A percentile compares a stretch with the other conserved stretches of the same genome.
Conservation (phyloP, 92 coral and sea anemone genomes). For the Epizoanthus illoricatus region DNA sequence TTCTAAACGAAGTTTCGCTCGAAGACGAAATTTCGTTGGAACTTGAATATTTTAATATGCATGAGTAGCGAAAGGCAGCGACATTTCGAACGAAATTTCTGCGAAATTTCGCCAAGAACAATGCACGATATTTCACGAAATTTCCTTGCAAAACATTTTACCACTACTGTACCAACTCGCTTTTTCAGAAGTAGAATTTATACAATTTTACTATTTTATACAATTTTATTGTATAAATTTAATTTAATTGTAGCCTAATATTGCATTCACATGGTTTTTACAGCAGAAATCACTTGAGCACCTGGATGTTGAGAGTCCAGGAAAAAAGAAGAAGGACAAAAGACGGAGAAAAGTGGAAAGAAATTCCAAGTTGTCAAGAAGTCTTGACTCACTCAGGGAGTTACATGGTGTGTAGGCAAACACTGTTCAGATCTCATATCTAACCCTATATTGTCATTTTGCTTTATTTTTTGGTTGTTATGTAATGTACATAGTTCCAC, state of each 20-base stretch:
- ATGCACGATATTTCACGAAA: too few relatives aligned
- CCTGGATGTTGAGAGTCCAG: constrained; percentile 68
- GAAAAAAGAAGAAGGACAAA: constrained; percentile 59
- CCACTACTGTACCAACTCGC: too few relatives aligned
- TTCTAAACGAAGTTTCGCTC: too few relatives aligned
- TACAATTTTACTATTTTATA: too few relatives aligned
- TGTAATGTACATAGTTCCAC: neutral
- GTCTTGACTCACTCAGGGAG: constrained; percentile 82
- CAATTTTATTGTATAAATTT: neutral
- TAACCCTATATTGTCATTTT: neutral
- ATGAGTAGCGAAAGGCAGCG: too few relatives aligned
- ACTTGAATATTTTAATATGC: too few relatives aligned
- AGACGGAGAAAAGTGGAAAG: constrained; percentile 76
- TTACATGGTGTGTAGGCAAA: constrained; percentile 56
- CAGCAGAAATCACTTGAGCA: constrained; percentile 52
- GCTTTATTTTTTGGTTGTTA: neutral
- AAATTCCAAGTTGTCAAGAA: constrained; percentile 81
- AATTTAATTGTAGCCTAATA: neutral
- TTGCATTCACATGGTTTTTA: neutral
- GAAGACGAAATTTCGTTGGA: too few relatives aligned
- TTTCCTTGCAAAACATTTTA: too few relatives aligned
- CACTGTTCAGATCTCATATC: too few relatives aligned
- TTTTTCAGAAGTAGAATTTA: too few relatives aligned
- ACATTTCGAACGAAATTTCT: too few relatives aligned
- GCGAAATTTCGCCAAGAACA: too few relatives aligned